Base-by-base conservation (phyloP, 2,888 invertebrate genomes). In the Ligdia adustata region DNA sequence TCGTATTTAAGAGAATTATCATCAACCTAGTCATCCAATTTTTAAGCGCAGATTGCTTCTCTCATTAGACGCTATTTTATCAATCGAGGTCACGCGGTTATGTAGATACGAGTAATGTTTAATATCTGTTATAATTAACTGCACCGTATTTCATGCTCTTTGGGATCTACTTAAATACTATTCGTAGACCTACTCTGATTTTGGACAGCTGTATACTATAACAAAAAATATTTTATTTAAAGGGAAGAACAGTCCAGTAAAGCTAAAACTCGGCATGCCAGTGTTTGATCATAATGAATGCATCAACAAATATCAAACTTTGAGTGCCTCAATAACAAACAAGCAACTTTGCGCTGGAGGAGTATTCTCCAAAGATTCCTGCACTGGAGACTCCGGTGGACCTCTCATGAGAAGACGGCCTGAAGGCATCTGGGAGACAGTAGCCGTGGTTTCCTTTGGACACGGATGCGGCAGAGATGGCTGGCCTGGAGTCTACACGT, bases 371-470 rank as follows among this genome's bases (percentile, higher is more conserved):
- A 91, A 93, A 62, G 96, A 96, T 65, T 93, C 95, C 0, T 96
- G 96, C 64, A 90, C 77, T 9, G 95, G 95, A 0, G 95, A 95
- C 62, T 95, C 95, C 0, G 96, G 96, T 0, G 95, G 95, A 2
- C 95, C 96, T 0, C 78, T 96, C 3, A 95, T 95, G 95, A 85
- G 75, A 56, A 79, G 64, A 32, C 82, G 81, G 15, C 75, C 83
- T 0, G 79, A 90, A 0, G 90, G 90, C 0, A 72, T 88, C 0
- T 93, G 93, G 92, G 91, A 92, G 39, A 66, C 90, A 0, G 86
- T 93, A 2, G 95, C 93, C 0, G 81, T 95, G 1, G 94, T 95
- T 0, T 94, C 94, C 12, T 94, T 93, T 43, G 95, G 95, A 0
- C 91, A 91, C 0, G 92, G 92, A 1, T 94, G 93, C 43, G 95